A percentile compares a stretch with the other conserved stretches of the same genome.
Evolutionary conservation across 2,113 vertebrate species (phyloP).

Genomic region (Microtus richardsoni): DNA sequence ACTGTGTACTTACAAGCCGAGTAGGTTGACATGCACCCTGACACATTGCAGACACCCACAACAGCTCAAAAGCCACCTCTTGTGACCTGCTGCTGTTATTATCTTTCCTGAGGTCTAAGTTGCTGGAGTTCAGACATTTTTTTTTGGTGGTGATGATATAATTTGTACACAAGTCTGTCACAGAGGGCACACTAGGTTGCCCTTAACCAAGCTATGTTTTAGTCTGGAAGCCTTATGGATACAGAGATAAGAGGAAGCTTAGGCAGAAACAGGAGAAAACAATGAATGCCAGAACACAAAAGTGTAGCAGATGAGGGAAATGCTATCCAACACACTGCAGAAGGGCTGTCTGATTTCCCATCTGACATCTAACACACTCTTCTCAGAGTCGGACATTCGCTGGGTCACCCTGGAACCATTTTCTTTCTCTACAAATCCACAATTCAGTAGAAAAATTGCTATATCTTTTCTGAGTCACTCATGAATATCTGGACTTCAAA

Average conservation of each 20-base stretch:
- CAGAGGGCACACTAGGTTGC: no score
- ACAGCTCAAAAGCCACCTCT: neutral
- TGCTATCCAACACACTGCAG: neutral
- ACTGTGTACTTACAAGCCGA: neutral
- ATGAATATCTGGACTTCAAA: neutral
- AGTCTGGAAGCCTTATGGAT: neutral
- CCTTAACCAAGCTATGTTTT: neutral
- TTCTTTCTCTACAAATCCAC: neutral
- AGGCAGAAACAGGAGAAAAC: neutral
- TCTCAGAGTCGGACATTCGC: neutral
- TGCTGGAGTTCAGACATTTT: neutral
- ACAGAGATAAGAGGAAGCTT: neutral
- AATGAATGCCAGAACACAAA: neutral
- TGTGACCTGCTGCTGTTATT: neutral
- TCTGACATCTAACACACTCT: neutral
- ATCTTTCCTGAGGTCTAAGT: neutral
- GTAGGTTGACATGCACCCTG: neutral
- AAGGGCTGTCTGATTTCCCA: neutral
- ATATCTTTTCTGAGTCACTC: neutral
- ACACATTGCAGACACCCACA: neutral
- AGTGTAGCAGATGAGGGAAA: neutral
- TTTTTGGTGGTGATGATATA: neutral
- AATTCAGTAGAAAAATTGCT: neutral
- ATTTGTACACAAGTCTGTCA: neutral
- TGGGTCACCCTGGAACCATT: neutral